phyloP scores from a whole-genome alignment of 1,140 invertebrate species.

The Bombus confusus region DNA sequence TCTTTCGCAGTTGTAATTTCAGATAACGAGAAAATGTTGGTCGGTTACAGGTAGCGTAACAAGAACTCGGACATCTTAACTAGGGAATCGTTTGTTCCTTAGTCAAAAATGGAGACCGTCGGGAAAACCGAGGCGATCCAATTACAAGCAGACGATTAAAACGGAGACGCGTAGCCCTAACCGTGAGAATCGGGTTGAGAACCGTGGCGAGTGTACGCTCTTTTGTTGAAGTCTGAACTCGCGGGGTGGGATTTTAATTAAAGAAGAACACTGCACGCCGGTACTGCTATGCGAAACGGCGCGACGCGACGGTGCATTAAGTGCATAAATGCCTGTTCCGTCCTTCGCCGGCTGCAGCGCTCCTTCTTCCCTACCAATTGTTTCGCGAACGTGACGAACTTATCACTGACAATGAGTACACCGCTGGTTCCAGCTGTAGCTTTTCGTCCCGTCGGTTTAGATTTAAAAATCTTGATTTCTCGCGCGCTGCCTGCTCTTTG shows the following conservation, averaged over 20 bases:
- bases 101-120: neutral
- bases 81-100: neutral
- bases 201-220: constrained; percentile 40
- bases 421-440: too few species aligned
- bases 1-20: too few species aligned
- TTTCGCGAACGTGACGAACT: constrained; percentile 9
- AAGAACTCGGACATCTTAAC: too few species aligned
- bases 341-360: neutral
- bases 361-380: neutral
- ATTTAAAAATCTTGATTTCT: neutral
- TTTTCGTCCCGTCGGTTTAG: too few species aligned
- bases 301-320: constrained; percentile 9
- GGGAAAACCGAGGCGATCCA: constrained; percentile 37
- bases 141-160: constrained; percentile 72
- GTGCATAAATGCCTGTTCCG: constrained; percentile 26
- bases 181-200: constrained; percentile 79
- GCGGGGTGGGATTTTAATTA: constrained; percentile 67
- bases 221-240: constrained; percentile 56
- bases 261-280: constrained; percentile 50
- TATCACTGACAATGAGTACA: neutral
- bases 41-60: too few species aligned
- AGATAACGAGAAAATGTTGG: too few species aligned
- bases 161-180: constrained; percentile 63
- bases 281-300: constrained; percentile 43
- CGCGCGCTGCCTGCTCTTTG: fast-evolving